Evolutionary conservation across 1,140 invertebrate species (phyloP), one percentile per base, ranked within the genome.

Genomic region (Lordiphosa mommai): DNA sequence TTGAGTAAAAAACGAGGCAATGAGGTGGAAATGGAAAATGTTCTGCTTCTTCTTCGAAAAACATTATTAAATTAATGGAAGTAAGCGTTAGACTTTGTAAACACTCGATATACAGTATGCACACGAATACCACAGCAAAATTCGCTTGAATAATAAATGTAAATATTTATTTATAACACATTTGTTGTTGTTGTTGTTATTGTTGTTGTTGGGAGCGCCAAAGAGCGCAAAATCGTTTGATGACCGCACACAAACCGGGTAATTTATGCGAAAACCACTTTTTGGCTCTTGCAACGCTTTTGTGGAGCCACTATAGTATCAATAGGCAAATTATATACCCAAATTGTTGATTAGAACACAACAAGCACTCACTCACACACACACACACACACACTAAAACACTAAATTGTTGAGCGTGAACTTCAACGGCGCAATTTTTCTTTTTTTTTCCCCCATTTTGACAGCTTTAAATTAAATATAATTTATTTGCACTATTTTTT

Each of bases 341-440:
- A 13, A 17, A 27, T 7, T 27, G 23, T 29, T 43, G 17, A 43
- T 43, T 8, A 27, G 20, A 8, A n/a, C 10, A 40, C 37, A 47
- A 23, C 44, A 14, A 30, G 44, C 16, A n/a, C 32, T 20, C 29
- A 9, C 17, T 4, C 6, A 17, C 20, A 17, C 1, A 56, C 37
- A 66, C 51, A 46, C 34, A 33, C 43, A 46, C 43, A 3, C 33
- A 34, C 41, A 44, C 32, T 14, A 14, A 20, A 16, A 41, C 37
- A 36, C 17, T 52, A 12, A 44, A 32, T 27, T 14, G 10, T 27
- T 13, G 14, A 8, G 29, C 29, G 36, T 53, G 16, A 56, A 41
- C 17, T 34, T 70, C 47, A 74, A 80, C 60, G 65, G 50, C 74
- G 71, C 70, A 74, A 60, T 71, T 63, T 56, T 70, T 49, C 32